phyloP scores from a whole-genome alignment of 2,888 invertebrate species.

The Geophilus truncorum region DNA sequence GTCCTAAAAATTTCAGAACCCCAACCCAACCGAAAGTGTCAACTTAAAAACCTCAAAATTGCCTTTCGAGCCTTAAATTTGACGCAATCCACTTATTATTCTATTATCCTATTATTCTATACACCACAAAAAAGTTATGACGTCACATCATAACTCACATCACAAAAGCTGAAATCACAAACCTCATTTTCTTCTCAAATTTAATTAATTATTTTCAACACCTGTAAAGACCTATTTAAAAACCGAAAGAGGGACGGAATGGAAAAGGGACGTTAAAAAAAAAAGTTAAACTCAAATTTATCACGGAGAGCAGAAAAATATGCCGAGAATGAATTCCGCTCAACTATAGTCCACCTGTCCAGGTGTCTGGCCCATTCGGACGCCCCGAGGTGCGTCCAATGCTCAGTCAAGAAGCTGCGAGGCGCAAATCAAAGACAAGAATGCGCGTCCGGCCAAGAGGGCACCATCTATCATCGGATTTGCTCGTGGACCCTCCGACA shows the following conservation, averaged over 20 bases:
- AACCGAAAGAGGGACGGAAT: not conserved
- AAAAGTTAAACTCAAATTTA: not conserved
- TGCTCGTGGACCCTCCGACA: not conserved
- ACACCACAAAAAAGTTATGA: too few relatives aligned
- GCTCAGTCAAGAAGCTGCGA: conserved; percentile 14
- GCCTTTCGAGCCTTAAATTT: too few relatives aligned
- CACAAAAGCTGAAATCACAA: too few relatives aligned
- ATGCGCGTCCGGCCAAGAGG: conserved; percentile 8
- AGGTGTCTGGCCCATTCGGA: not conserved
- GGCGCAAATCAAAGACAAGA: conserved; percentile 11
- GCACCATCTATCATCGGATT: conserved; percentile 11
- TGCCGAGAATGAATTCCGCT: not conserved
- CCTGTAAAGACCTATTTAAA: not conserved
- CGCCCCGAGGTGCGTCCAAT: not conserved
- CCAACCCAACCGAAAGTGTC: too few relatives aligned
- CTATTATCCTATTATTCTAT: too few relatives aligned
- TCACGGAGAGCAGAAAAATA: not conserved
- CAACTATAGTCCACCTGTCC: not conserved
- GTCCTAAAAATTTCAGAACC: too few relatives aligned
- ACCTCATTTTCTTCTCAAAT: too few relatives aligned
- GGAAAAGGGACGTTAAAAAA: not conserved
- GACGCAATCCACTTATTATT: too few relatives aligned
- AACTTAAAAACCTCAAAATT: too few relatives aligned
- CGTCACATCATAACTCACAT: too few relatives aligned
- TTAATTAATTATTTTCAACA: not conserved